phyloP scores from a whole-genome alignment of 2,797 vertebrate genomes.

The Pachyuromys duprasi region DNA sequence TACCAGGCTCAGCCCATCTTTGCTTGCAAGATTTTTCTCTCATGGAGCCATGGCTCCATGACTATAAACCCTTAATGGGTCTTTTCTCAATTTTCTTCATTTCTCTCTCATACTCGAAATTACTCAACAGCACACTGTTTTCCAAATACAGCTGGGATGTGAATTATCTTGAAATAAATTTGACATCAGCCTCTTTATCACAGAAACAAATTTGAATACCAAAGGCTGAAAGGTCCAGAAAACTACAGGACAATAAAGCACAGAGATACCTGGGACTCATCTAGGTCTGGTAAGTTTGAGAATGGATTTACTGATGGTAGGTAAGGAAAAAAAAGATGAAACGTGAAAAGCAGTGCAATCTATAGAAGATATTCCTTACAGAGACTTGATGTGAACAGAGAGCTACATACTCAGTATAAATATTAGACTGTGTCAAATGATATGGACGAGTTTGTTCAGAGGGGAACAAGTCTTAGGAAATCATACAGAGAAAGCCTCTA shows the following conservation, averaged over 20 bases:
- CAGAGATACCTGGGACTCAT: background rate
- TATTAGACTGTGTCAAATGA: background rate
- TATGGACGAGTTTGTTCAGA: background rate
- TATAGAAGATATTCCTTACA: background rate
- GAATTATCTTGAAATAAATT: background rate
- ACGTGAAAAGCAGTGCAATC: background rate
- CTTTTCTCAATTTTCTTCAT: background rate
- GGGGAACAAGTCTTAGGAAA: background rate
- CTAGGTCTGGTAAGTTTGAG: background rate
- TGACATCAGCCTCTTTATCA: background rate
- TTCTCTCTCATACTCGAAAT: background rate
- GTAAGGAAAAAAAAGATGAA: background rate
- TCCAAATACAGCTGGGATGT: background rate
- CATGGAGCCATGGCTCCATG: rapidly evolving
- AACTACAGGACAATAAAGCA: background rate
- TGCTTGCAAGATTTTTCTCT: background rate
- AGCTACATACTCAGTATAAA: background rate
- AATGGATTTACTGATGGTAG: background rate
- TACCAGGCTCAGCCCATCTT: background rate
- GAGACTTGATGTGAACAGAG: background rate
- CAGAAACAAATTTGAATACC: background rate
- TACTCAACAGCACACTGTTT: background rate
- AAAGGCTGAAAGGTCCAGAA: background rate
- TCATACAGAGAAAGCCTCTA: background rate
- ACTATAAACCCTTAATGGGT: background rate